Conservation (phyloP, 2,113 vertebrate species). For the Otolemur garnettii region DNA sequence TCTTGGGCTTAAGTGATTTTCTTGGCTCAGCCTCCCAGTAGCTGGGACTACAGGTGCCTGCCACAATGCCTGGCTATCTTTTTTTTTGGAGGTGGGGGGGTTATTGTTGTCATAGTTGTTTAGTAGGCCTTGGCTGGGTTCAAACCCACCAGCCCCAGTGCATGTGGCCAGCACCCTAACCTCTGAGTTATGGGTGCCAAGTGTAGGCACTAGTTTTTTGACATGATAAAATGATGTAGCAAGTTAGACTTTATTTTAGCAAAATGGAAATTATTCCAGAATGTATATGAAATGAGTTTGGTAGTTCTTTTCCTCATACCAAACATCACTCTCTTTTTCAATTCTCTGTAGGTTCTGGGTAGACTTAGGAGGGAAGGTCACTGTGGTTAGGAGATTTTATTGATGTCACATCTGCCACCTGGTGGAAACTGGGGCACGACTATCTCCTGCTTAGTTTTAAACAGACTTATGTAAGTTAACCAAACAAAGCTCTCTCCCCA, state of each 20-base stretch:
- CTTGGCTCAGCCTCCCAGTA: too few species aligned
- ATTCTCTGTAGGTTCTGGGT: not conserved
- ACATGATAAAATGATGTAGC: not conserved
- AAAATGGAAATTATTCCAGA: not conserved
- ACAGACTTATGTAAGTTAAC: constrained; percentile 32
- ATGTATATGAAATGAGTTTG: not conserved
- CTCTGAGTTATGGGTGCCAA: too few species aligned
- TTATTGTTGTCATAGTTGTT: too few species aligned
- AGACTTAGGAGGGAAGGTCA: not conserved
- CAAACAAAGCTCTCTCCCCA: not conserved
- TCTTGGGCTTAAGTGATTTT: too few species aligned
- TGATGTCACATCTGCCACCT: not conserved
- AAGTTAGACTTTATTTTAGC: not conserved
- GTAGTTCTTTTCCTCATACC: not conserved
- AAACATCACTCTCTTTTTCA: not conserved
- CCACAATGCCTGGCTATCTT: too few species aligned
- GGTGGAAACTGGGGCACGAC: not conserved
- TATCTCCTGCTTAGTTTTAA: constrained; percentile 42
- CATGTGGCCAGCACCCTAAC: too few species aligned
- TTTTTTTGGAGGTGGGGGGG: too few species aligned
- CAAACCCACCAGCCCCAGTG: too few species aligned
- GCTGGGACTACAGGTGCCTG: too few species aligned
- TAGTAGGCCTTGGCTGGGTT: too few species aligned
- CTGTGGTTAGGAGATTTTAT: not conserved
- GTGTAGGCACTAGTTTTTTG: not conserved